A percentile compares a stretch with the other conserved stretches of the same genome.
Conservation (phyloP, 2,113 vertebrate species). For the Synodontis membranacea region DNA sequence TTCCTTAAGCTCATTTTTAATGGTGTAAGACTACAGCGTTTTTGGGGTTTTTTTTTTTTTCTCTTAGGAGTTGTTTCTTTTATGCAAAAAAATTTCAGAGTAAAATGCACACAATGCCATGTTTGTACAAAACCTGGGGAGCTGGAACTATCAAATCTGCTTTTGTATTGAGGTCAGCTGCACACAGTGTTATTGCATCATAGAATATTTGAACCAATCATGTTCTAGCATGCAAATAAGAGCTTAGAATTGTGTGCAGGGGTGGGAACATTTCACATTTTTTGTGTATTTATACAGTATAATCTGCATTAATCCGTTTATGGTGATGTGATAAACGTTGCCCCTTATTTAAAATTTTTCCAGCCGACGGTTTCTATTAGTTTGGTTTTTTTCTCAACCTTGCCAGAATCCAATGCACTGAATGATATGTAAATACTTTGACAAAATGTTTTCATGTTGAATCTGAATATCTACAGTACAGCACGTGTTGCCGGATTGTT, state of each 20-base stretch:
- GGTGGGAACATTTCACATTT: neutral
- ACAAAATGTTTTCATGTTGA: too few relatives aligned
- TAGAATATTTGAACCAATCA: neutral
- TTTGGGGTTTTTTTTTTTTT: neutral
- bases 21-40: too few relatives aligned
- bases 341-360: too few relatives aligned
- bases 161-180: neutral
- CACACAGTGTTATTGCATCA: neutral
- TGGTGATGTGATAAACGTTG: neutral
- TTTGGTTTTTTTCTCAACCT: too few relatives aligned
- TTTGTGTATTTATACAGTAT: neutral
- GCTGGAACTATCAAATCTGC: neutral
- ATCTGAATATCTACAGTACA: too few relatives aligned
- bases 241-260: neutral
- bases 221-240: neutral
- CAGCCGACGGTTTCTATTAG: too few relatives aligned
- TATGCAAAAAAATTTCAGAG: neutral
- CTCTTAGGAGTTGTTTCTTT: neutral
- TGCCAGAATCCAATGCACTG: too few relatives aligned
- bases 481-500: too few relatives aligned
- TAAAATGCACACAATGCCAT: neutral
- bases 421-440: too few relatives aligned
- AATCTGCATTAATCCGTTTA: neutral
- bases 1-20: neutral
- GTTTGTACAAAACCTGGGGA: neutral